Conservation (phyloP, 2,888 invertebrate genomes). For the Agrenia bidenticulata region DNA sequence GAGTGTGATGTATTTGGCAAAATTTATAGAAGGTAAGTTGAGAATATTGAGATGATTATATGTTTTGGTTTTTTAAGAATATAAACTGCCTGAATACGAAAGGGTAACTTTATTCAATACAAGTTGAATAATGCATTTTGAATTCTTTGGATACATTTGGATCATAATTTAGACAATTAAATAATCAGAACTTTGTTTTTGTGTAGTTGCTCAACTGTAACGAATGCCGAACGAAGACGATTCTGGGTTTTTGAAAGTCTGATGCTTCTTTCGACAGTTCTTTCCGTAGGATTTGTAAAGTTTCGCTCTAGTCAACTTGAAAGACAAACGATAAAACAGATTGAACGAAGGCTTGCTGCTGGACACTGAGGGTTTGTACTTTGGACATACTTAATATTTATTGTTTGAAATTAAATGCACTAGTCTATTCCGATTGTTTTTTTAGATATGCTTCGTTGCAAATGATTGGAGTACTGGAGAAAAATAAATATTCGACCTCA, state of each 20-base stretch:
- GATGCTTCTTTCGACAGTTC: slow-evolving; percentile 66
- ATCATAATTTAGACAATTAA: no score
- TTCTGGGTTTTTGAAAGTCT: slow-evolving; percentile 81
- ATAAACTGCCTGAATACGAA: not conserved
- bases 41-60: slow-evolving; percentile 2
- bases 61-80: not conserved
- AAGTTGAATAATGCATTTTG: not conserved
- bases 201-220: slow-evolving; percentile 22
- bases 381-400: no score
- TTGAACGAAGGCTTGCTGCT: slow-evolving; percentile 71
- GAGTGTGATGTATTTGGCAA: slow-evolving; percentile 75
- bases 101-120: not conserved
- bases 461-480: no score
- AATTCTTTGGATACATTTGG: not conserved
- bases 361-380: slow-evolving; percentile 59
- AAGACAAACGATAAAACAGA: slow-evolving; percentile 66
- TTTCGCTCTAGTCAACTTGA: slow-evolving; percentile 68
- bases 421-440: no score
- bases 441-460: no score
- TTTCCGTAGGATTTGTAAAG: slow-evolving; percentile 68
- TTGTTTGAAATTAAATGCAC: no score
- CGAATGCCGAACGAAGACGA: slow-evolving; percentile 64
- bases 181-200: not conserved
- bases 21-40: slow-evolving; percentile 72
- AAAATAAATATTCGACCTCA: not conserved